Evolutionary conservation across 2,797 vertebrate genomes (phyloP).

Genomic region (Setipinna tenuifilis): DNA sequence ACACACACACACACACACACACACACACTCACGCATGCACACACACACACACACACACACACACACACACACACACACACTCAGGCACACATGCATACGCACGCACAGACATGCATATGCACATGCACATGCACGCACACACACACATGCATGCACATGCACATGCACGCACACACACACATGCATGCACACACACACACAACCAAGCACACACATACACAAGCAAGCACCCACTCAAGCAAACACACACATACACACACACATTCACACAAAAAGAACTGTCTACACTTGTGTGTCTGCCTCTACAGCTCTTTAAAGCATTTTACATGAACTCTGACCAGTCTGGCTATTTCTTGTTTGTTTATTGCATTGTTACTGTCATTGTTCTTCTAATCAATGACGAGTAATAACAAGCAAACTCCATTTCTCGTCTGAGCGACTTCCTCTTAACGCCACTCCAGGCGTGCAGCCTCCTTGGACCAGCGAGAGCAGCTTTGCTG

Average conservation of each 20-base stretch:
- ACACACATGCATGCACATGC: too few species aligned
- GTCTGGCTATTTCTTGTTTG: neutral
- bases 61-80: neutral
- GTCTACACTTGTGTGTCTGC: neutral
- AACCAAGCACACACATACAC: conserved; percentile 29
- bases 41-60: neutral
- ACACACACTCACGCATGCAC: too few species aligned
- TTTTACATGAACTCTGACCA: neutral
- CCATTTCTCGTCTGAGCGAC: neutral
- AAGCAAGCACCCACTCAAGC: conserved; percentile 18
- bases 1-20: too few species aligned
- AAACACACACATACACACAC: neutral
- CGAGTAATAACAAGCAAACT: neutral
- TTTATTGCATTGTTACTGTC: neutral
- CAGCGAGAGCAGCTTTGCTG: neutral
- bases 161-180: neutral
- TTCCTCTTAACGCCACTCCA: neutral
- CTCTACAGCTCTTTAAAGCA: neutral
- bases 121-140: conserved; percentile 48
- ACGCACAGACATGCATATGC: neutral
- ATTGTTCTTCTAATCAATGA: neutral
- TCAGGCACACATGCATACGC: neutral
- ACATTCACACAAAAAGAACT: conserved; percentile 40
- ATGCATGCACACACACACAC: neutral
- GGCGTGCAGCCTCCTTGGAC: neutral